These are phyloP conservation scores for Elephas maximus DNA, from an alignment of 2,113 vertebrate species.

Conservation along the genomic window DNA sequence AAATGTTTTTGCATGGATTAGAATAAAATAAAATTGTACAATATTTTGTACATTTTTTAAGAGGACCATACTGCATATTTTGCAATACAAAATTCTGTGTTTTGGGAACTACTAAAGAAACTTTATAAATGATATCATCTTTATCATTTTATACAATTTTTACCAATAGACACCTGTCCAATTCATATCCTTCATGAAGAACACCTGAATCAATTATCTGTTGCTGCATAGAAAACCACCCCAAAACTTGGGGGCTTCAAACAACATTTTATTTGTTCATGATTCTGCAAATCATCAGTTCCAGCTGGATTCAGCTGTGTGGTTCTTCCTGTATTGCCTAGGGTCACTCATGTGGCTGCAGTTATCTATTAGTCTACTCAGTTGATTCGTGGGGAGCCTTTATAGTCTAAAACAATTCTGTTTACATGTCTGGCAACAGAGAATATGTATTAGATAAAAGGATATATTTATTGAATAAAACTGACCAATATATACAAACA, in stretches of 20 bases:
- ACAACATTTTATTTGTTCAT: neutral
- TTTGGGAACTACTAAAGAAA: neutral
- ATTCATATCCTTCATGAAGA: neutral
- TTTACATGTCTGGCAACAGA: neutral
- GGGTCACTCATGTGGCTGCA: neutral
- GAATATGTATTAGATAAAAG: neutral
- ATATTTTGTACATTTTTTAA: neutral
- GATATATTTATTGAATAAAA: neutral
- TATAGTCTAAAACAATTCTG: neutral
- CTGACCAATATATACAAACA: neutral
- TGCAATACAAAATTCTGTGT: neutral
- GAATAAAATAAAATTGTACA: neutral
- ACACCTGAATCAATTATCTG: neutral
- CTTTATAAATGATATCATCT: neutral
- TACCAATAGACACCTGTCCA: neutral
- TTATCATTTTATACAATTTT: neutral
- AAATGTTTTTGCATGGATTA: neutral
- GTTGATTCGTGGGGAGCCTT: neutral
- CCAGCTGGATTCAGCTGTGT: too few species aligned
- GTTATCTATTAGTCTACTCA: neutral
- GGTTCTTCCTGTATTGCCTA: neutral
- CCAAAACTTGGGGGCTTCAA: neutral
- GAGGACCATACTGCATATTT: neutral
- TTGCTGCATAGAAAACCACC: neutral
- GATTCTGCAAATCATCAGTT: neutral